Evolutionary conservation across 2,888 invertebrate genomes (phyloP).

Genomic region (Limnephilus lunatus): DNA sequence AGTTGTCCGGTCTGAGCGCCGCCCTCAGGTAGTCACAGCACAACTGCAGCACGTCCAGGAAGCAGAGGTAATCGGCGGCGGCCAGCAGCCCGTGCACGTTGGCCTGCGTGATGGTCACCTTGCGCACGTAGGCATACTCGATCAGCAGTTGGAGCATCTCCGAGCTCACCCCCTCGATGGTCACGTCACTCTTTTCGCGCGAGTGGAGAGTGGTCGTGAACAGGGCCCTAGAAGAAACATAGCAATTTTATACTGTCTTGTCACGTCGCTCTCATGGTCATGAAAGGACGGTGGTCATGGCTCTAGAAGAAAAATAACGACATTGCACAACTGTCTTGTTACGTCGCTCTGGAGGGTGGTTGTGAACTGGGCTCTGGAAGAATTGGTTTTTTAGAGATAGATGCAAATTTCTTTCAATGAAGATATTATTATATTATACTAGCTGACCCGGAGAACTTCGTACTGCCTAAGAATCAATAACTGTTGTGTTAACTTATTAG

Average conservation of each 20-base stretch:
- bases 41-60: conserved; percentile 87
- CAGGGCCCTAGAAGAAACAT: conserved; percentile 77
- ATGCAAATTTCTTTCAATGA: too few relatives aligned
- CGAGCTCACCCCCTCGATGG: conserved; percentile 86
- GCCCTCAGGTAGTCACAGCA: conserved; percentile 87
- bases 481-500: too few relatives aligned
- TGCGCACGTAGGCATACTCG: conserved; percentile 90
- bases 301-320: conserved; percentile 71
- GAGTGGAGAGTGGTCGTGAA: conserved; percentile 89
- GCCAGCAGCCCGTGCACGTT: conserved; percentile 90
- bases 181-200: conserved; percentile 82
- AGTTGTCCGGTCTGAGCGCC: conserved; percentile 86
- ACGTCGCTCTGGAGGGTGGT: conserved; percentile 87
- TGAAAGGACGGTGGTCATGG: conserved; percentile 86
- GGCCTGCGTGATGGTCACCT: conserved; percentile 84
- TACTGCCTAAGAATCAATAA: too few relatives aligned
- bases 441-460: too few relatives aligned
- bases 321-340: conserved; percentile 68
- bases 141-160: conserved; percentile 88
- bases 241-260: conserved; percentile 66
- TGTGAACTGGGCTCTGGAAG: conserved; percentile 71
- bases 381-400: too few relatives aligned
- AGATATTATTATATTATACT: too few relatives aligned
- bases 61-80: conserved; percentile 92
- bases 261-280: conserved; percentile 82